Percentiles rank a stretch among this genome's conserved stretches.
Conservation (phyloP, 2,888 invertebrate genomes). For the Lamellibrachia columna region DNA sequence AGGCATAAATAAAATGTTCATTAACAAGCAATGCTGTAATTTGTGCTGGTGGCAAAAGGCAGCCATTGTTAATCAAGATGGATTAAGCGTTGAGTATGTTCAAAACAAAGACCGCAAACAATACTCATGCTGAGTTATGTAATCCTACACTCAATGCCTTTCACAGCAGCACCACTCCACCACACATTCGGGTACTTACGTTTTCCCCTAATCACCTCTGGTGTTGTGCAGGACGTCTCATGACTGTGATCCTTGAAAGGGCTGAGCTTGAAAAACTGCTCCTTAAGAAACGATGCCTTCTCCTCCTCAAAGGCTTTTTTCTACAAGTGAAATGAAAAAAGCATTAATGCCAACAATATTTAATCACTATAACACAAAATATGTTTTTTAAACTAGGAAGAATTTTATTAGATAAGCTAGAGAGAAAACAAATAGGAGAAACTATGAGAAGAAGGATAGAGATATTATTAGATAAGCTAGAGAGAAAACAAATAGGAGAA, state of each 20-base stretch:
- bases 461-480: neutral
- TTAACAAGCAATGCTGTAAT: no score
- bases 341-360: neutral
- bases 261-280: conserved; percentile 52
- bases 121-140: no score
- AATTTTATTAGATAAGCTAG: neutral
- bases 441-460: neutral
- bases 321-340: conserved; percentile 42
- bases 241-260: conserved; percentile 39
- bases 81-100: no score
- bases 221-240: neutral
- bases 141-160: neutral
- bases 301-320: conserved; percentile 53
- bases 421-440: neutral
- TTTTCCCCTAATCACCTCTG: neutral
- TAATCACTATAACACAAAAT: neutral
- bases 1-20: no score
- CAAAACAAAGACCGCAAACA: no score
- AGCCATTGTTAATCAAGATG: no score
- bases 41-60: no score
- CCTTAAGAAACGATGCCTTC: conserved; percentile 47
- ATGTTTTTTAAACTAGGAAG: no score
- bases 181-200: neutral
- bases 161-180: neutral
- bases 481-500: neutral